These are phyloP conservation scores for Lepidurus arcticus DNA, from an alignment of 1,140 invertebrate species.

Conservation along the genomic window DNA sequence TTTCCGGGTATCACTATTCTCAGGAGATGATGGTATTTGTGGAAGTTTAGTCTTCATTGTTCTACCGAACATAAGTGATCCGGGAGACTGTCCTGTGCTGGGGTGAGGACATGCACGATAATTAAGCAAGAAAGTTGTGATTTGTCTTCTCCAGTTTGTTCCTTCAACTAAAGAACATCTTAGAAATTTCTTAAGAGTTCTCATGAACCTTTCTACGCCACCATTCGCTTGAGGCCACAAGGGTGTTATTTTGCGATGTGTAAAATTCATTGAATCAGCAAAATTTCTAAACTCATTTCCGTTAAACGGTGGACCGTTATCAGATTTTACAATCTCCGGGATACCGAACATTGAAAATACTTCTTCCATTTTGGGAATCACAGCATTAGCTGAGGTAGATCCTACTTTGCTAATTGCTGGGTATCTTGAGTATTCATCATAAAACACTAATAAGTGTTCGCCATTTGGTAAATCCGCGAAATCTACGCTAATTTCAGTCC, in stretches of 20 bases:
- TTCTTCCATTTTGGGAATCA: background rate
- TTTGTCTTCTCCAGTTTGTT: background rate
- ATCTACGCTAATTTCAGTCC: background rate
- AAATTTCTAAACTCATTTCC: constrained; percentile 33
- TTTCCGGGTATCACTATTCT: background rate
- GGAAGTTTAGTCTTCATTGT: constrained; percentile 1
- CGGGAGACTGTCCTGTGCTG: constrained; percentile 11
- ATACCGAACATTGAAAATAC: constrained; percentile 35
- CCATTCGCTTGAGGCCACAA: constrained; percentile 27
- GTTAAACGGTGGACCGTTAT: constrained; percentile 38
- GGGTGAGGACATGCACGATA: constrained; percentile 27
- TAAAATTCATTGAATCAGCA: background rate
- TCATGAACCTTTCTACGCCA: constrained; percentile 27
- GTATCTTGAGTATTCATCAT: constrained; percentile 30
- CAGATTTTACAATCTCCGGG: constrained; percentile 33
- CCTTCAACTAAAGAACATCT: background rate
- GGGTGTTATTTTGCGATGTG: constrained; percentile 22
- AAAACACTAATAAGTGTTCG: constrained; percentile 23
- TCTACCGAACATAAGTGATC: background rate
- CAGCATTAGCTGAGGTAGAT: constrained; percentile 33
- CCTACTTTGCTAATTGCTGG: constrained; percentile 25
- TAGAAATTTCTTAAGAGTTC: constrained; percentile 16
- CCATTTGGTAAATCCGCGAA: constrained; percentile 29
- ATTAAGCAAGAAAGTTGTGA: constrained; percentile 19
- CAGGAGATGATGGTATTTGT: background rate